Evolutionary conservation across 2,113 vertebrate species (phyloP), one percentile per base, ranked within the genome.

Genomic region (Microcebus griseorufus): DNA sequence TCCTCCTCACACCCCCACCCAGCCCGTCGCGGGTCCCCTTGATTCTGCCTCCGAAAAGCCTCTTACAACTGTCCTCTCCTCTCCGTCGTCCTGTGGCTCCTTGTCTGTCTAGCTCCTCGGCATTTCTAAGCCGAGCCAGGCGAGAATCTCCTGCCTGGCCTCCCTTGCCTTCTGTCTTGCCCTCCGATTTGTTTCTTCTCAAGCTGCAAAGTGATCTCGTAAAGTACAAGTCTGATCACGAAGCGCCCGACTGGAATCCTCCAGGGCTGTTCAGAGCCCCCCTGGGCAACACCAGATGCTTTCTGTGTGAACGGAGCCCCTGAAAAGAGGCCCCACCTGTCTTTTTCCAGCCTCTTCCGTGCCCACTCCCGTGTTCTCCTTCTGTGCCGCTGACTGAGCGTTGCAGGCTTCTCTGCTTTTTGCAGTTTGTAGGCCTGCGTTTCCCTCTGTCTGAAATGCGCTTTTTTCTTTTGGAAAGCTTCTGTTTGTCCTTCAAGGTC

Each of bases 71-170:
- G 27, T 69, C 37, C 39, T 58, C 4, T 83, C 39, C 55, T 78
- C 16, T 14, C 29, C 11, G 1, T 42, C 0, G 0, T n/a, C 89
- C 65, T 37, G 2, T 60, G 0, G 0, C 25, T 23, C 8, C 60
- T 45, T 45, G 34, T 55, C 81, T 34, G 34, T 55, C 81, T 34
- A 42, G 70, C 1, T 34, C 32, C 62, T 62, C 9, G 32, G 73
- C 29, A 1, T 64, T 67, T 79, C 60, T 39, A 29, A 72, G 84
- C 29, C 14, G 6, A 69, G n/a, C 82, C 34, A 76, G 29, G 67
- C 13, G 14, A 29, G 45, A 32, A 8, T 58, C 72, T 70, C n/a
- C 6, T 29, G 2, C 13, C 39, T 42, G n/a, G 42, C 17, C 37
- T 83, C 80, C 76, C 55, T 87, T 53, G 62, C 39, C 48, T 16